A percentile compares a stretch with the other conserved stretches of the same genome.
Evolutionary conservation across 2,888 invertebrate genomes (phyloP).

Genomic region (Drosophila putrida): DNA sequence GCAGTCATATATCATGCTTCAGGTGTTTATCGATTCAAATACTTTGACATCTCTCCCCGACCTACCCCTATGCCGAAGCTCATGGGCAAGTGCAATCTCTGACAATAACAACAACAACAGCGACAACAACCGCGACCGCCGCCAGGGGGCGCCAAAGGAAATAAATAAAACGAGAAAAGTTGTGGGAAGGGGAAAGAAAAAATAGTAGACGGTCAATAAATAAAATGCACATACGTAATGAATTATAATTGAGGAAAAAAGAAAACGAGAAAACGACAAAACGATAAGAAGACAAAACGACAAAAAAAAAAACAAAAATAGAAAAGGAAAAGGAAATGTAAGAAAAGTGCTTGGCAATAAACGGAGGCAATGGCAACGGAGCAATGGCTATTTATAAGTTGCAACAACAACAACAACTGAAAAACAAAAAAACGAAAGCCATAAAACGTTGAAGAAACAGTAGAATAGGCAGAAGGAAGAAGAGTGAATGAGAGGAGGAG

Average conservation of each 20-base stretch:
- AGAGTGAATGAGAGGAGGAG: background rate
- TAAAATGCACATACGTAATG: slow-evolving; percentile 70
- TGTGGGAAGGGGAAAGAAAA: slow-evolving; percentile 6
- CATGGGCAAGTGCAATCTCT: slow-evolving; percentile 63
- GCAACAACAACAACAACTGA: slow-evolving; percentile 30
- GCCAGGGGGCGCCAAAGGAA: slow-evolving; percentile 45
- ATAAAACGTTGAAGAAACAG: slow-evolving; percentile 16
- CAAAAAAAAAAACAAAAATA: background rate
- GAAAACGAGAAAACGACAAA: slow-evolving; percentile 48
- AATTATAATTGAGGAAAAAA: slow-evolving; percentile 68
- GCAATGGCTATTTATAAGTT: slow-evolving; percentile 66
- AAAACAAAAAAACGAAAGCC: slow-evolving; percentile 30
- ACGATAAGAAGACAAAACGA: slow-evolving; percentile 7
- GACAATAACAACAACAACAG: slow-evolving; percentile 12
- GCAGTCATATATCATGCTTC: slow-evolving; percentile 14
- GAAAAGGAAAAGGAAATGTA: slow-evolving; percentile 9
- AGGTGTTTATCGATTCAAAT: slow-evolving; percentile 26
- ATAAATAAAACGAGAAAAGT: background rate
- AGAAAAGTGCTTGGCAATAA: slow-evolving; percentile 51
- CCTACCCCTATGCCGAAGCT: slow-evolving; percentile 65
- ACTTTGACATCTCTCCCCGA: slow-evolving; percentile 44
- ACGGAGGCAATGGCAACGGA: slow-evolving; percentile 41
- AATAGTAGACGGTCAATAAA: slow-evolving; percentile 54
- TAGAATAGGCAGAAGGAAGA: slow-evolving; percentile 1
- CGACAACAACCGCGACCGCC: slow-evolving; percentile 10